Base-by-base conservation (phyloP, 2,113 vertebrate species). In the Stercorarius parasiticus region DNA sequence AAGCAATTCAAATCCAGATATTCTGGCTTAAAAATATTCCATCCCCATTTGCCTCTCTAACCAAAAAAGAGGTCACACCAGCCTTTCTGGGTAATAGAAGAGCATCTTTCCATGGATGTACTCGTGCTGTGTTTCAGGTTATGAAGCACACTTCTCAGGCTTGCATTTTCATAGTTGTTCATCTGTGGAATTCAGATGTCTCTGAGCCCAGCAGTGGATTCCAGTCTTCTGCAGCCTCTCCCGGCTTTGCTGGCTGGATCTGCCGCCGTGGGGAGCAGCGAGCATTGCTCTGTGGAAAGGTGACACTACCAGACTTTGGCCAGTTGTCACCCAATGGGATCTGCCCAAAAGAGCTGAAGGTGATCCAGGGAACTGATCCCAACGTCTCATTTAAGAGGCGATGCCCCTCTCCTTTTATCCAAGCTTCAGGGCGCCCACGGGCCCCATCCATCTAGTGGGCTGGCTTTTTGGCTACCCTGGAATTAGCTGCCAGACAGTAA, bases 21-120 rank as follows among this genome's bases (percentile, higher is more conserved):
- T 56, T 79, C 90, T 72, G 49, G 13, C 61, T 95, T 69, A 69
- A 90, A 95, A 95, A 93, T 79, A 91, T 61, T 87, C 40, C 66
- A 89, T n/a, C 66, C 66, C 94, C 53, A 14, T 94, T 93, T 84
- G 91, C 40, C 74, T 95, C 53, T 81, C 78, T 77, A 93, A 77
- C 30, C 38, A 27, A 65, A 76, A 79, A 91, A 32, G 78, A 93
- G 82, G 71, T 79, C 66, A 73, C 25, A 36, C 30, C 58, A 87
- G 49, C 22, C 38, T 18, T 87, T 85, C 56, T 76, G 81, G 42
- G 52, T 77, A 77, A 53, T 4, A 58, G 72, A 86, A 83, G 49
- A 78, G 4, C 49, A 21, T 61, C 66, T 76, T 82, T 65, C 62
- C 69, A 5, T 45, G 34, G 43, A 20, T 2, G 9, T 38, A 26